Conservation (phyloP, 1,140 invertebrate genomes). For the Tyrophagus putrescentiae region DNA sequence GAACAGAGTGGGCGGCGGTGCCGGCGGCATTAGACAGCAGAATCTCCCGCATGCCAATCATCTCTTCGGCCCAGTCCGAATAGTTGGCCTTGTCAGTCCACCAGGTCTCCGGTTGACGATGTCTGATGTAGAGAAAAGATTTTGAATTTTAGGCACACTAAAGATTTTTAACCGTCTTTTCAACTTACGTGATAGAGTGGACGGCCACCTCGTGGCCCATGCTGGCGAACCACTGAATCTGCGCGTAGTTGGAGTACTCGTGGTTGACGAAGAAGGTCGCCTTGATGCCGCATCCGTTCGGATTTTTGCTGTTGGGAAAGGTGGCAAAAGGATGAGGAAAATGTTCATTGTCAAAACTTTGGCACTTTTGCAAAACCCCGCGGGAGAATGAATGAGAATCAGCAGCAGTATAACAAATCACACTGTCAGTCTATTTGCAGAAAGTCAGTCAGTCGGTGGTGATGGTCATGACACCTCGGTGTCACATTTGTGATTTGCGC, state of each 20-base stretch:
- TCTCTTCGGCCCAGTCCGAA: conserved; percentile 22
- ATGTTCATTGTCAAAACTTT: background rate
- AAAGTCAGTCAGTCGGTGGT: too few species aligned
- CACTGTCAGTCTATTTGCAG: too few species aligned
- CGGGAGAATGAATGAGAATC: too few species aligned
- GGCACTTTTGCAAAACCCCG: too few species aligned
- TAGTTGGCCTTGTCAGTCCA: conserved; percentile 25
- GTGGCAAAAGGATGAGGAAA: background rate
- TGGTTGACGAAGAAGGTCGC: conserved; percentile 44
- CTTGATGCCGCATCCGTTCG: conserved; percentile 40
- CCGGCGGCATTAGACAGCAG: conserved; percentile 18
- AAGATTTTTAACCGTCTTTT: background rate
- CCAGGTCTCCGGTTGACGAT: conserved; percentile 24
- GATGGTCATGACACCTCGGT: too few species aligned
- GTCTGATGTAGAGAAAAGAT: background rate
- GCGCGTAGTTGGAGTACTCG: conserved; percentile 40
- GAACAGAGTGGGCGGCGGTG: background rate
- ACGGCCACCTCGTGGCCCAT: conserved; percentile 40
- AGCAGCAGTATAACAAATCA: too few species aligned
- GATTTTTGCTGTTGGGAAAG: conserved; percentile 31
- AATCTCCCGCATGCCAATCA: conserved; percentile 24
- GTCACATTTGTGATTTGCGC: too few species aligned
- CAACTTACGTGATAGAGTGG: conserved; percentile 38
- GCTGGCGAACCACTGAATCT: conserved; percentile 38
- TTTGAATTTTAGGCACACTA: background rate